Evolutionary conservation across 2,797 vertebrate species (phyloP).

Genomic region (Eospalax fontanierii): DNA sequence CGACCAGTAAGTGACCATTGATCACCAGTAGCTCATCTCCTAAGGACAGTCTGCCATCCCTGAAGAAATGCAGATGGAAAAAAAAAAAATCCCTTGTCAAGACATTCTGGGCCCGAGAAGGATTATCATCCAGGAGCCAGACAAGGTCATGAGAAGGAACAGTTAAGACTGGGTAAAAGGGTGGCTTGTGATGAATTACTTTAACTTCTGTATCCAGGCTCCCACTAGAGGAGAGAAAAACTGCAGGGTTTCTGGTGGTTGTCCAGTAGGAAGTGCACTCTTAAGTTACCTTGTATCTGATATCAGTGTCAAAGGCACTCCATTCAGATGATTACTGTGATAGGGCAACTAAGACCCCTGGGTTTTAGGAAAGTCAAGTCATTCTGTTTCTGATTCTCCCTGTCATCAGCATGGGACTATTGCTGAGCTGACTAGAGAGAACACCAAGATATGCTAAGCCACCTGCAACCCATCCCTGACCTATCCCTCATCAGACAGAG

Average conservation of each 20-base stretch:
- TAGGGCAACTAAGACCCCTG: neutral
- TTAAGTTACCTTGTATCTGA: neutral
- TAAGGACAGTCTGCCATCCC: conserved; percentile 95
- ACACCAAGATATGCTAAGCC: neutral
- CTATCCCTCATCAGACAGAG: neutral
- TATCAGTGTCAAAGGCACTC: neutral
- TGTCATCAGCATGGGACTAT: neutral
- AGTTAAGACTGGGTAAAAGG: neutral
- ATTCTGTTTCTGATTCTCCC: neutral
- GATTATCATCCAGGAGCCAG: conserved; percentile 5
- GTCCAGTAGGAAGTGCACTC: neutral
- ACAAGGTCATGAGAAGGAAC: neutral
- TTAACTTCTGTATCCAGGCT: neutral
- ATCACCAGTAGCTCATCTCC: conserved; percentile 98
- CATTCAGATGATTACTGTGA: neutral
- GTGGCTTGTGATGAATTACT: neutral
- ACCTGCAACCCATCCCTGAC: neutral
- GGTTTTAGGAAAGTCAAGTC: neutral
- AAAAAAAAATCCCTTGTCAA: conserved; percentile 79
- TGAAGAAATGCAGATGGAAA: conserved; percentile 85
- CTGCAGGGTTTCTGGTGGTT: neutral
- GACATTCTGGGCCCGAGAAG: conserved; percentile 57
- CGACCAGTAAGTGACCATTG: conserved; percentile 96
- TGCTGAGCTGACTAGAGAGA: neutral
- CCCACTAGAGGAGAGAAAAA: neutral